Evolutionary conservation across 1,140 invertebrate species (phyloP), one percentile per base, ranked within the genome.

Genomic region (Temnothorax nylanderi): DNA sequence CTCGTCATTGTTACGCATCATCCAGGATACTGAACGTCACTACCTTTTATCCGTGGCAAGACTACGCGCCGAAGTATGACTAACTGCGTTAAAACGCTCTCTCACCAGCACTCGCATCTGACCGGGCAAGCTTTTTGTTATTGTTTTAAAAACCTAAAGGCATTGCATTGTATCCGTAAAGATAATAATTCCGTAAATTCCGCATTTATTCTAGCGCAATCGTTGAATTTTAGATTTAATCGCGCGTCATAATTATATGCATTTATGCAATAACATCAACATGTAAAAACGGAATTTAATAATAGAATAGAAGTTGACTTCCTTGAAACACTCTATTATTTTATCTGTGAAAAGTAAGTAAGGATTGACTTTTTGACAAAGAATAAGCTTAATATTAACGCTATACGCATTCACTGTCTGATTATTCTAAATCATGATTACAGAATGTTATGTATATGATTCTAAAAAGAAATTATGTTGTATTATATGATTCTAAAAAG

Each of bases 1-100:
- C 51, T 82, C 67, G n/a, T 87, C 51, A 81, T 81, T 82, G 56
- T 82, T 60, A 62, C 26, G 54, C 75, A 26, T 87, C 21, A 72
- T 81, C 51, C 32, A 0, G 18, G 32, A 49, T 58, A 44, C 77
- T 72, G 44, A 72, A 51, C 13, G 67, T 82, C 47, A 60, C 85
- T 80, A 51, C 41, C 34, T 44, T 47, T 82, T 54, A 86, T 80
- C 32, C n/a, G 54, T 4, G 71, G 21, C 47, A 16, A 65, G 21
- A 51, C 37, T 21, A 41, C 34, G 47, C 47, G 34, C n/a, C 41
- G 62, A 85, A 71, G 74, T 54, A 49, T 67, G 32, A 26, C 58
- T 37, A 13, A 77, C 47, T 3, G n/a, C 16, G 26, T 37, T 85
- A 77, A 64, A 80, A 37, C 13, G 32, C 47, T 77, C 49, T 72